Evolutionary conservation across 2,797 vertebrate genomes (phyloP).

Genomic region (Sardinella longiceps): DNA sequence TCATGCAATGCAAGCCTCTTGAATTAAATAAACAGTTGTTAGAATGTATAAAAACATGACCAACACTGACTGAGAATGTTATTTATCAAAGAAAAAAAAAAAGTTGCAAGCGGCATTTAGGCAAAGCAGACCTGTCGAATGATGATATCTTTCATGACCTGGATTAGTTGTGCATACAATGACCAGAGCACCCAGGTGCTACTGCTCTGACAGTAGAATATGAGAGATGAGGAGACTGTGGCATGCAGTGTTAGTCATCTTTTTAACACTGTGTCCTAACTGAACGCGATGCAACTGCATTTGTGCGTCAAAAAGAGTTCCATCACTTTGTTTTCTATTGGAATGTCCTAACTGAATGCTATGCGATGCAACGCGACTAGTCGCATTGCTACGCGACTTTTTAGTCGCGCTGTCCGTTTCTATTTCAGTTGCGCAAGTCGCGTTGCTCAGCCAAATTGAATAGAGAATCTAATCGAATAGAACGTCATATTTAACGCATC

Average conservation of each 20-base stretch:
- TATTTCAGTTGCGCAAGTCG: no score
- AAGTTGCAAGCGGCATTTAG: not conserved
- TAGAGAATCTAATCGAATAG: no score
- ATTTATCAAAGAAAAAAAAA: not conserved
- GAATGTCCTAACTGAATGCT: no score
- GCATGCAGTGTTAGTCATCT: not conserved
- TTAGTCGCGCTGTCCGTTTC: no score
- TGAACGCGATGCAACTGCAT: no score
- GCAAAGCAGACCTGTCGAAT: not conserved
- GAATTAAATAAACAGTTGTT: not conserved
- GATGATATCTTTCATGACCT: slow-evolving; percentile 25
- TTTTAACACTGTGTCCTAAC: no score
- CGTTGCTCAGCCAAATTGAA: no score
- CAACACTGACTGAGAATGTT: not conserved
- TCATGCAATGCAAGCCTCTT: not conserved
- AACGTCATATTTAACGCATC: no score
- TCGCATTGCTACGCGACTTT: no score
- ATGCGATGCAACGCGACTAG: no score
- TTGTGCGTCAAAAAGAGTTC: no score
- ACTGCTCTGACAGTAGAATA: not conserved
- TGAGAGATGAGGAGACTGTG: not conserved
- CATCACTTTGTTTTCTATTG: no score
- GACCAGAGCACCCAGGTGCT: not conserved
- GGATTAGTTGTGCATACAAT: slow-evolving; percentile 20
- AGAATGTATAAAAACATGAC: not conserved